phyloP scores from a whole-genome alignment of 2,888 invertebrate genomes.

The Apoderus coryli region DNA sequence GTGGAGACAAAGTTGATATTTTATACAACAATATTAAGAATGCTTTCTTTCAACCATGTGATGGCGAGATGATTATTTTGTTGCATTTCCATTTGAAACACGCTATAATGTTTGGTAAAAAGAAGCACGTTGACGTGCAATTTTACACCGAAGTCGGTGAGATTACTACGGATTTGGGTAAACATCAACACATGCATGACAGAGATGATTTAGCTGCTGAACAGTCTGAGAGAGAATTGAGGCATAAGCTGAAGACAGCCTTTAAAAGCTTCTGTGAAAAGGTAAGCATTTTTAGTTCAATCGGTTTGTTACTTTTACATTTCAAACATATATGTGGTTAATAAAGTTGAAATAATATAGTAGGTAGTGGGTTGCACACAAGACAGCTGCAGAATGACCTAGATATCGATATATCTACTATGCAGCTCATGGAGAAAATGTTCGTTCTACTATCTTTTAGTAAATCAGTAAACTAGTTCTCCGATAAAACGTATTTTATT shows the following conservation, averaged over 20 bases:
- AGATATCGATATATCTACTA: no score
- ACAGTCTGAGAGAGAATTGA: conserved; percentile 91
- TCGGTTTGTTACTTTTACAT: background rate
- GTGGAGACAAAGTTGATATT: conserved; percentile 99
- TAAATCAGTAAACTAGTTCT: no score
- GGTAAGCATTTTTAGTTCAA: conserved; percentile 31
- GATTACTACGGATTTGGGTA: conserved; percentile 97
- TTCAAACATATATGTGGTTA: no score
- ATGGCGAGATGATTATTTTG: conserved; percentile 97
- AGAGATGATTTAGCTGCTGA: conserved; percentile 97
- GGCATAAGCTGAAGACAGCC: conserved; percentile 92
- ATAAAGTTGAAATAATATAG: no score
- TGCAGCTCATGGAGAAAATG: no score
- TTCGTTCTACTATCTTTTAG: no score
- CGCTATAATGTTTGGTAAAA: conserved; percentile 96
- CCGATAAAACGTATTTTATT: no score
- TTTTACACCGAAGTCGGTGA: conserved; percentile 99
- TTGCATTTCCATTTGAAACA: conserved; percentile 98
- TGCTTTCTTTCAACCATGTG: conserved; percentile 98
- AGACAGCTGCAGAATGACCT: no score
- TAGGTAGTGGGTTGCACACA: no score
- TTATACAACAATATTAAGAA: conserved; percentile 98
- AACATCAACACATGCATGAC: conserved; percentile 99
- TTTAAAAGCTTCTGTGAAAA: conserved; percentile 99
- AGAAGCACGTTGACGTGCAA: conserved; percentile 97